Evolutionary conservation across 2,888 invertebrate species (phyloP), one percentile per base, ranked within the genome.

Genomic region (Ischnus inquisitorius): DNA sequence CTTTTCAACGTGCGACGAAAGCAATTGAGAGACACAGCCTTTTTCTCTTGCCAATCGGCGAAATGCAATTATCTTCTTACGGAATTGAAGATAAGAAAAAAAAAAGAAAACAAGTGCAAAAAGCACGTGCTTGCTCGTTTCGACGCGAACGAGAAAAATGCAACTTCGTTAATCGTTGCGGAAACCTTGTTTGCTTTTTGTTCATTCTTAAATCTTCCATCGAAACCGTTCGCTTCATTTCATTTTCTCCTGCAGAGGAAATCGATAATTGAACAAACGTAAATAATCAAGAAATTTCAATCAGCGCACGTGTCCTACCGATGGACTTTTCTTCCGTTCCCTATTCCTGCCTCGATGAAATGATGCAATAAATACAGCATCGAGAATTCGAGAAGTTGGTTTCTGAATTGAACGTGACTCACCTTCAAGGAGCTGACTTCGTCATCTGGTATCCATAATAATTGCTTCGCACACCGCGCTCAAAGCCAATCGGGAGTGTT

Each of bases 371-470:
- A 72, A 77, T 16, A 41, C 19, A 67, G 60, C 22, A 57, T 62
- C 22, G 51, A 5, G 39, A 12, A 46, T 3, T 46, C 14, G 28
- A 5, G 12, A 14, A 28, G n/a, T 65, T 22, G 22, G 72, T 16
- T n/a, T 12, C 19, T 28, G 14, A 64, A 62, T 48, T 10, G 51
- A 65, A 68, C 69, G 64, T 77, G 65, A 74, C 83, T 83, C 54
- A 83, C 83, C 83, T 34, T 79, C 64, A n/a, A 76, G 43, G 39
- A 22, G 60, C 34, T 80, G 8, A 68, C 39, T 83, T 80, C 28
- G 79, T 80, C 72, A 80, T 79, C 72, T 80, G 71, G 51, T 41
- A 65, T 76, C 71, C 79, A 76, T 79, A 28, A 51, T 60, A 67
- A 62, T 77, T 54, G 8, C 8, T 69, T 54, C 16, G 6, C 6